Evolutionary conservation across 2,797 vertebrate genomes (phyloP), one percentile per base, ranked within the genome.

Genomic region (Sebastes cheni): DNA sequence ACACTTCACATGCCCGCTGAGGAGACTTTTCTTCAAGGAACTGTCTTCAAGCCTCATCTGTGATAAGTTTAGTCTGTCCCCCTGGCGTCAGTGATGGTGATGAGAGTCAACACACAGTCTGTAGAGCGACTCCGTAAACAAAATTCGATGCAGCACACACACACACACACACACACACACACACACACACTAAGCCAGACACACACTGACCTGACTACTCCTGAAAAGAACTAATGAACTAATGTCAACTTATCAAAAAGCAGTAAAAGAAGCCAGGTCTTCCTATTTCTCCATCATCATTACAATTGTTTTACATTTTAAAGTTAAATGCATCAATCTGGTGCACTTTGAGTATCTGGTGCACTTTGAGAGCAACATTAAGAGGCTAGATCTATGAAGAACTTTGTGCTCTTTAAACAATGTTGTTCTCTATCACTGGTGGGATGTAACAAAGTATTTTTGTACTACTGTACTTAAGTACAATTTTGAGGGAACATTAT

Each of bases 1-100:
- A 52, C 72, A 50, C 12, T 58, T 55, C 52, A 56, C 42, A 69
- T 10, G 1, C 50, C 50, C 22, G 29, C 59, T 67, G 42, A 50
- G 59, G 27, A 23, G 54, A 61, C 50, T 67, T 77, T 74, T 76
- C 71, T 81, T 80, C 18, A 67, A 67, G 75, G 66, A 77, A 54
- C 74, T 79, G 75, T 84, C 81, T 84, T 73, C 25, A 67, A 80
- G 75, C 32, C 30, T 89, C 77, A 72, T 59, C 72, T 72, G 64
- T 80, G 64, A 77, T 79, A 76, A 78, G 80, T 86, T 82, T 85
- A 85, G 83, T 83, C 65, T 76, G 52, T 50, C 60, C 79, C 74
- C 5, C 54, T 16, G 78, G 83, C 62, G 18, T 77, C 80, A 59
- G 67, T 74, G 59, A 72, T 50, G 64, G 36, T 77, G 75, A 86